Evolutionary conservation across 2,888 invertebrate species (phyloP).

Genomic region (Aphodius sticticus): DNA sequence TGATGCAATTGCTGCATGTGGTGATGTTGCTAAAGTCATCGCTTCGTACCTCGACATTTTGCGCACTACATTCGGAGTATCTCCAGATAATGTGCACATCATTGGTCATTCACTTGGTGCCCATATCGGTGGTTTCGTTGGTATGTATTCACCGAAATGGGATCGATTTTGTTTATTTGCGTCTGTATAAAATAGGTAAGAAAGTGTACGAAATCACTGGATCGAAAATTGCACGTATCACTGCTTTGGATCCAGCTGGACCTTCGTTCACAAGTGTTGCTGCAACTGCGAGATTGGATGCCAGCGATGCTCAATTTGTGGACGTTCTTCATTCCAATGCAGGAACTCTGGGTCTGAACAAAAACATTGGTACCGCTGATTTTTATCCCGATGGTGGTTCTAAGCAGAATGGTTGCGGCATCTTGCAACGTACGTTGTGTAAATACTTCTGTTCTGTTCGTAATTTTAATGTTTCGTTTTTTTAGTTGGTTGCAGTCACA

Average conservation of each 20-base stretch:
- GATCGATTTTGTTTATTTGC: neutral
- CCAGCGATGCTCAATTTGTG: slow-evolving; percentile 71
- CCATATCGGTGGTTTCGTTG: slow-evolving; percentile 51
- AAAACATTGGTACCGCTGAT: slow-evolving; percentile 72
- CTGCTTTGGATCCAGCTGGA: slow-evolving; percentile 28
- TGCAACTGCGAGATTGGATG: neutral
- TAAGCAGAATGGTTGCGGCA: slow-evolving; percentile 70
- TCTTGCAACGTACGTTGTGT: neutral
- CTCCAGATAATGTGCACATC: slow-evolving; percentile 47
- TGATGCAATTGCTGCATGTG: neutral
- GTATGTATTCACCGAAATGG: slow-evolving; percentile 36
- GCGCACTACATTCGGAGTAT: neutral
- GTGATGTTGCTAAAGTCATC: neutral
- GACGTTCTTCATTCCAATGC: slow-evolving; percentile 78
- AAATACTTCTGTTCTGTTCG: neutral
- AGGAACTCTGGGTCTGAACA: slow-evolving; percentile 70
- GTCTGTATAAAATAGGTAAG: neutral
- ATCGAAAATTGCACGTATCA: slow-evolving; percentile 20
- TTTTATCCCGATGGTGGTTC: slow-evolving; percentile 78
- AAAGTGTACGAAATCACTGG: neutral
- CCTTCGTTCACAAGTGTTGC: neutral
- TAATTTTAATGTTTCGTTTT: slow-evolving; percentile 38
- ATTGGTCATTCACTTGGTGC: slow-evolving; percentile 54
- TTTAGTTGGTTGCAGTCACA: slow-evolving; percentile 68
- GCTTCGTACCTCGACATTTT: neutral